Conservation (phyloP, 2,113 vertebrate species). For the Herpetotheres cachinnans region DNA sequence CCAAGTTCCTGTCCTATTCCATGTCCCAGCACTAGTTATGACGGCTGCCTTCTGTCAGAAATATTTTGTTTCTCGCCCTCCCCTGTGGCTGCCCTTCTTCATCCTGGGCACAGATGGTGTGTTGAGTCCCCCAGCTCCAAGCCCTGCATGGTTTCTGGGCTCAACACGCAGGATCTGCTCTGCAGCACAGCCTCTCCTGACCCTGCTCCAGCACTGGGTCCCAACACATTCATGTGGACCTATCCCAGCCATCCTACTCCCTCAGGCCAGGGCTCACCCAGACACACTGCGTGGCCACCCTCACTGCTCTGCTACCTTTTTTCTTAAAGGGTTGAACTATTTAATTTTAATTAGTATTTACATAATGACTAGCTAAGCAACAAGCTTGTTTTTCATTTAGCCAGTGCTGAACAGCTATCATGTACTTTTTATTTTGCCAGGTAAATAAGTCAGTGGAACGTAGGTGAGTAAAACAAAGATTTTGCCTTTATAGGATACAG, state of each 20-base stretch:
- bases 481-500: neutral
- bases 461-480: neutral
- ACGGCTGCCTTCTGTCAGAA: neutral
- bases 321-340: neutral
- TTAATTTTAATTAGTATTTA: neutral
- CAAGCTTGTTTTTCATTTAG: neutral
- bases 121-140: neutral
- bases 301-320: neutral
- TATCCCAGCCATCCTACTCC: neutral
- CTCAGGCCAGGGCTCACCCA: neutral
- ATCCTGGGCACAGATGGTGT: neutral
- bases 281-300: neutral
- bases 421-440: neutral
- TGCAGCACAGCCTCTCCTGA: neutral
- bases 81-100: neutral
- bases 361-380: neutral
- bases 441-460: neutral
- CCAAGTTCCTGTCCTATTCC: neutral
- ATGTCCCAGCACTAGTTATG: neutral
- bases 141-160: neutral
- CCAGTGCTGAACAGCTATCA: neutral
- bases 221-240: fast-evolving
- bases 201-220: neutral
- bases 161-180: neutral
- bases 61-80: neutral